Percentiles rank a stretch among this genome's conserved stretches.
phyloP scores from a whole-genome alignment of 2,888 invertebrate species.

The Sepiola atlantica region DNA sequence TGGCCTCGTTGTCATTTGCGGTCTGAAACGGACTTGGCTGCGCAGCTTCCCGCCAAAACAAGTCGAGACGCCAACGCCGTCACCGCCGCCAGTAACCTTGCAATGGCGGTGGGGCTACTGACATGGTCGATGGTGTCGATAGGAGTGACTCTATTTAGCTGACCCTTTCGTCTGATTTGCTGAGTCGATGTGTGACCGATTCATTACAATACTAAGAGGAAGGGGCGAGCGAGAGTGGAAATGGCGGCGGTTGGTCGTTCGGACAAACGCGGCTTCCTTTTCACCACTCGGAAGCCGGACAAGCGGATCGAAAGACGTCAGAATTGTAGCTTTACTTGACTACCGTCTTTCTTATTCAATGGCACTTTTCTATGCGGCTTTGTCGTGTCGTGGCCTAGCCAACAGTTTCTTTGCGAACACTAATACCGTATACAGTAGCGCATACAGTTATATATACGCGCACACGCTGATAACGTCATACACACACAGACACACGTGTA shows the following conservation, averaged over 20 bases:
- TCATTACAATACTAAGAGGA: neutral
- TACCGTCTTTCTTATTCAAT: neutral
- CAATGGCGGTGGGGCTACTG: neutral
- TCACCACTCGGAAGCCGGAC: neutral
- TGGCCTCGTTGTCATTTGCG: constrained; percentile 11
- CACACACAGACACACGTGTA: neutral
- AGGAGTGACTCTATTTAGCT: neutral
- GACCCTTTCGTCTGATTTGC: neutral
- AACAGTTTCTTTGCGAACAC: neutral
- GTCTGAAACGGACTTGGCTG: neutral
- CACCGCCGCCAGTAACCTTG: neutral
- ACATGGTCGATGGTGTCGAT: neutral
- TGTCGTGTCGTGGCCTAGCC: neutral
- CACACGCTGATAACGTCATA: neutral
- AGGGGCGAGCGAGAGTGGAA: neutral
- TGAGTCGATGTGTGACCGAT: neutral
- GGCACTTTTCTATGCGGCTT: neutral
- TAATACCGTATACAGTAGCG: neutral
- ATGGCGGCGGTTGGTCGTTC: neutral
- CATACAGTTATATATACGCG: neutral
- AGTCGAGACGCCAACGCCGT: neutral
- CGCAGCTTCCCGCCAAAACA: neutral
- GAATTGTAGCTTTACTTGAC: neutral
- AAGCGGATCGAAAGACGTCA: neutral
- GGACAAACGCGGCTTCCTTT: neutral